A percentile compares a stretch with the other conserved stretches of the same genome.
phyloP scores from a whole-genome alignment of 2,113 vertebrate genomes.

The Arothron firmamentum region DNA sequence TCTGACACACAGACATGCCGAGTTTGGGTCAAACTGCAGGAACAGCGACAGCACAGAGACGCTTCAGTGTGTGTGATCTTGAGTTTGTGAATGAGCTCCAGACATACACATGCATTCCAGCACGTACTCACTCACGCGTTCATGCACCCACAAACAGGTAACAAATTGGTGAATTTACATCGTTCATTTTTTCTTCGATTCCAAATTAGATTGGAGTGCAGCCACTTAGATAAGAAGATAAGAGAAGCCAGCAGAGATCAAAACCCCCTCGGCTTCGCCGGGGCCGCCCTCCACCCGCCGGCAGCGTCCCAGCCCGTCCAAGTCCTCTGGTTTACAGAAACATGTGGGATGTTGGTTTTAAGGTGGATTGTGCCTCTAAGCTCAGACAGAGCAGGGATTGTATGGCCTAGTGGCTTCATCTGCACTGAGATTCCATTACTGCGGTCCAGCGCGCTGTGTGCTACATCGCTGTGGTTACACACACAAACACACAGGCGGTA shows the following conservation, averaged over 20 bases:
- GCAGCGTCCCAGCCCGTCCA: neutral
- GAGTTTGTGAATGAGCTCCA: slow-evolving; percentile 7
- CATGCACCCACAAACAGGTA: neutral
- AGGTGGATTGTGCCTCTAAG: slow-evolving; percentile 37
- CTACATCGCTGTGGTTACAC: slow-evolving; percentile 58
- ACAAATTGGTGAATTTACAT: too few species aligned
- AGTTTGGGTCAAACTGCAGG: slow-evolving; percentile 54
- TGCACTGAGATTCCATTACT: slow-evolving; percentile 54
- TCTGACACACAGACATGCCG: slow-evolving; percentile 12
- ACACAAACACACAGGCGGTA: slow-evolving; percentile 17
- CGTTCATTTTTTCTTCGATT: too few species aligned
- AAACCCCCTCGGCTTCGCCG: too few species aligned
- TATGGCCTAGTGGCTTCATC: slow-evolving; percentile 49
- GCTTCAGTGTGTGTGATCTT: slow-evolving; percentile 12
- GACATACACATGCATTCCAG: slow-evolving; percentile 1
- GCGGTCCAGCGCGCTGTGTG: slow-evolving; percentile 41
- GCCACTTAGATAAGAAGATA: too few species aligned
- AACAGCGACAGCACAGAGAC: slow-evolving; percentile 45
- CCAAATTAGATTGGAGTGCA: too few species aligned
- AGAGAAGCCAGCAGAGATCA: too few species aligned
- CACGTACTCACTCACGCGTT: too few species aligned
- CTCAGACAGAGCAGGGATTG: slow-evolving; percentile 55
- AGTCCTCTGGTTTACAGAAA: neutral
- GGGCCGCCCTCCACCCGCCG: neutral
- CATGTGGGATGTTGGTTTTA: slow-evolving; percentile 20